Evolutionary conservation across 2,797 vertebrate genomes (phyloP), one percentile per base, ranked within the genome.

Genomic region (Staurois parvus): DNA sequence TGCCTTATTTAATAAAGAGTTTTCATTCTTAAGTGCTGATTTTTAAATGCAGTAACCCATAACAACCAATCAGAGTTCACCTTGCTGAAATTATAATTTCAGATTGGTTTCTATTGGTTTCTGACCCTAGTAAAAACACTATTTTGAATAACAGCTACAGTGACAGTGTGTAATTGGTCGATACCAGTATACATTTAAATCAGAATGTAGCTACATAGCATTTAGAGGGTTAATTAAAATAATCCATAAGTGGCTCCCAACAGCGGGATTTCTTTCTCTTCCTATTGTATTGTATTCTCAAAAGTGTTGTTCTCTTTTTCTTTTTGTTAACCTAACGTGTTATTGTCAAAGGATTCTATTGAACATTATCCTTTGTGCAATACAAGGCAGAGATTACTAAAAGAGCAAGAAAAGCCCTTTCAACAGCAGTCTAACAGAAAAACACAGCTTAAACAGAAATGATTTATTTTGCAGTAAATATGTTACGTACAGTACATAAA

Each of bases 331-430:
- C 79, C 79, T 81, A 81, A 81, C 79, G 48, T 81, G 68, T 72
- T 81, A 81, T 81, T 81, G 79, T 81, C 79, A 81, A 81, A 81
- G 79, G 79, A 81, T 81, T 81, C 79, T 81, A 81, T 81, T 81
- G 79, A 81, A 81, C 79, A 81, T 52, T 40, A 81, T 62, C 69
- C 79, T 81, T 81, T 81, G 79, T 81, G 79, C 69, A 81, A 81
- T 62, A 81, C 68, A 81, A 81, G 42, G 59, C 79, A 64, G 48
- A 81, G 79, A 81, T 81, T 81, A 81, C 69, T 32, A 81, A 81
- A 72, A 81, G 79, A 81, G 79, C 79, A 81, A 81, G 79, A 73
- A 81, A 81, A 81, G 59, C 69, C 79, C 59, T 81, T 81, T 72
- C 69, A 72, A 64, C 52, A 81, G 72, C 68, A 72, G 52, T 72